phyloP scores from a whole-genome alignment of 2,113 vertebrate genomes.

The Tragelaphus imberbis region DNA sequence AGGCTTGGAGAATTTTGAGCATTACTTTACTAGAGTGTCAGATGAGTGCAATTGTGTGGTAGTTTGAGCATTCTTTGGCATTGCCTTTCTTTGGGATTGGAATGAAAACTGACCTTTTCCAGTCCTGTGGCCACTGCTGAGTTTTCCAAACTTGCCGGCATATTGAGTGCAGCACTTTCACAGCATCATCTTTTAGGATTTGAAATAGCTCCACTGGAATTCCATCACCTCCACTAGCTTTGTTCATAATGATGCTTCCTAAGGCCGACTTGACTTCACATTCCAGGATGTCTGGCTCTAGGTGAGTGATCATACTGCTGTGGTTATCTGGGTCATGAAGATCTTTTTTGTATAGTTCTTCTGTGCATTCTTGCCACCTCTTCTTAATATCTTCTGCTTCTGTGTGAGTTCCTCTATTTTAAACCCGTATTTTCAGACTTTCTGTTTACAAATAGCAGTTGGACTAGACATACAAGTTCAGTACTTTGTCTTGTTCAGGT shows the following conservation, averaged over 20 bases:
- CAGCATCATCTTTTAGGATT: neutral
- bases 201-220: neutral
- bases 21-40: neutral
- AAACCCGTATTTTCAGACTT: neutral
- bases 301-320: rapidly evolving
- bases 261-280: neutral
- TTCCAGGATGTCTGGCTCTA: neutral
- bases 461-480: neutral
- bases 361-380: neutral
- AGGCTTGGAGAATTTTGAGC: neutral
- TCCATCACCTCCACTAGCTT: neutral
- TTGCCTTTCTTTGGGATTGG: neutral
- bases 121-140: neutral
- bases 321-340: neutral
- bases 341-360: neutral
- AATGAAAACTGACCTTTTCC: neutral
- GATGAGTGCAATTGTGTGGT: neutral
- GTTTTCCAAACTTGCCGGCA: neutral
- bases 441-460: neutral
- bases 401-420: neutral
- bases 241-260: neutral
- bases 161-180: neutral
- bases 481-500: neutral
- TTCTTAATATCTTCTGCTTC: neutral
- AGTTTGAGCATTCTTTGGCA: neutral